phyloP scores from a whole-genome alignment of 2,888 invertebrate genomes.

The Cheilosia pagana region DNA sequence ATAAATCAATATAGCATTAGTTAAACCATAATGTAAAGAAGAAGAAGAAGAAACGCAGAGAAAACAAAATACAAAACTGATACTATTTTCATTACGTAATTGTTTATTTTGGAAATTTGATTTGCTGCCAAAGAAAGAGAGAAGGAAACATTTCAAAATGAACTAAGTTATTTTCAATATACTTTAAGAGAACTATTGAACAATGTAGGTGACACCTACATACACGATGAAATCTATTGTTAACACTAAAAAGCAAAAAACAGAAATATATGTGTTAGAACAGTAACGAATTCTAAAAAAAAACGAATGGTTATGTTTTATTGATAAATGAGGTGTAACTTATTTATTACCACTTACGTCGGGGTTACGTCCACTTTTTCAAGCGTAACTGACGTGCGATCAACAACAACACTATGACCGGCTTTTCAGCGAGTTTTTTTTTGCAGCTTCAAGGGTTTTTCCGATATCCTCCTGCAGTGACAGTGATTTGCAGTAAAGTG shows the following conservation, averaged over 20 bases:
- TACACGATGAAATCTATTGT: conserved; percentile 65
- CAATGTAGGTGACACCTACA: conserved; percentile 45
- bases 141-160: conserved; percentile 18
- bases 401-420: too few species aligned
- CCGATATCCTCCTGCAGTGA: too few species aligned
- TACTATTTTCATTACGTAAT: conserved; percentile 33
- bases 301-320: conserved; percentile 40
- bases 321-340: too few species aligned
- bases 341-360: too few species aligned
- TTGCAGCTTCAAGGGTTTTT: too few species aligned
- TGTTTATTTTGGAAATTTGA: conserved; percentile 32
- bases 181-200: conserved; percentile 42
- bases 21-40: conserved; percentile 11
- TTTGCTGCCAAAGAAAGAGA: conserved; percentile 60
- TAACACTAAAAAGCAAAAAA: conserved; percentile 54
- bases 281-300: conserved; percentile 40
- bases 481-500: too few species aligned
- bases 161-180: conserved; percentile 47
- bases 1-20: conserved; percentile 29
- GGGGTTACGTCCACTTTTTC: too few species aligned
- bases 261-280: conserved; percentile 53
- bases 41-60: conserved; percentile 1
- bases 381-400: too few species aligned
- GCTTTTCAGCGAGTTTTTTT: too few species aligned
- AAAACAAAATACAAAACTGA: conserved; percentile 32